These are phyloP conservation scores for Tragulus kanchil DNA, from an alignment of 2,113 vertebrate genomes.

Conservation along the genomic window DNA sequence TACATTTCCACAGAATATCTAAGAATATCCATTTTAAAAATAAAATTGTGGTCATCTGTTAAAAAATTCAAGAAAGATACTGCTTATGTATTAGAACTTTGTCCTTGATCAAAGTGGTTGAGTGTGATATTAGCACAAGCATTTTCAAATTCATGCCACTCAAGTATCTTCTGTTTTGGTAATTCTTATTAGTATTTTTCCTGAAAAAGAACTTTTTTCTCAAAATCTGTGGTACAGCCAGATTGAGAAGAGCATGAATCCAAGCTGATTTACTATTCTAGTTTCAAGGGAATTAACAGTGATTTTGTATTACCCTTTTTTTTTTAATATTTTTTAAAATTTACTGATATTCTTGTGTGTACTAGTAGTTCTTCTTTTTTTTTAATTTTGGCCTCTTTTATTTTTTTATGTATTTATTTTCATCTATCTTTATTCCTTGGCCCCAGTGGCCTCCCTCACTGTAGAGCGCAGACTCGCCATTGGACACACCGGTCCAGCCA, in stretches of 20 bases:
- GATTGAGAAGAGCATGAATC: background rate
- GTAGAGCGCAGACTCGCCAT: too few species aligned
- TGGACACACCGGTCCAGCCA: too few species aligned
- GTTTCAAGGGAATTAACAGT: background rate
- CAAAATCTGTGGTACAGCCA: background rate
- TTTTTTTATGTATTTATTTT: too few species aligned
- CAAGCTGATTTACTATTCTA: background rate
- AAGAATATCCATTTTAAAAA: background rate
- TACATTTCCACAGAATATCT: background rate
- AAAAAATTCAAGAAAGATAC: background rate
- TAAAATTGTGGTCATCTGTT: background rate
- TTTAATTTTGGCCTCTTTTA: too few species aligned
- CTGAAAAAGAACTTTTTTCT: background rate
- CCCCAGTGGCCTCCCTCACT: too few species aligned
- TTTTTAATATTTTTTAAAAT: background rate
- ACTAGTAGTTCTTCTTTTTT: background rate
- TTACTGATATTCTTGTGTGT: background rate
- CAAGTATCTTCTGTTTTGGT: background rate
- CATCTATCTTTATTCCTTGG: too few species aligned
- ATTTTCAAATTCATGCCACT: background rate
- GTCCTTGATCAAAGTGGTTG: background rate
- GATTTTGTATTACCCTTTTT: too few species aligned
- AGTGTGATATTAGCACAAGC: background rate
- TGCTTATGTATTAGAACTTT: background rate
- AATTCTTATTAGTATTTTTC: background rate